Base-by-base conservation (phyloP, 1,140 invertebrate genomes). In the Episyrphus balteatus region DNA sequence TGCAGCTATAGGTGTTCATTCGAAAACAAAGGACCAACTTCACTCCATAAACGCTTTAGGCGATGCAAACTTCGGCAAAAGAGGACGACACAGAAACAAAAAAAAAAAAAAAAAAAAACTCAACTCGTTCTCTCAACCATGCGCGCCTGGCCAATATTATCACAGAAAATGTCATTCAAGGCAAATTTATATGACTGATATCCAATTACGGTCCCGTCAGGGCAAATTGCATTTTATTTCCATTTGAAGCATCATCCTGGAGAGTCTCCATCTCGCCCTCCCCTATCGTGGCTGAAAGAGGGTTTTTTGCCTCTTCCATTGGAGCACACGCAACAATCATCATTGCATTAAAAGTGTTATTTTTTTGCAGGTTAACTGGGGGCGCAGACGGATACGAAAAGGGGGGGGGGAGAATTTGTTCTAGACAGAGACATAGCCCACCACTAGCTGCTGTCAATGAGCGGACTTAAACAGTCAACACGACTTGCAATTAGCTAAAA, bases 181-280 rank as follows among this genome's bases (percentile, higher is more conserved):
- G 40, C 13, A 42, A 42, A 42, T 42, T 42, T 42, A 42, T 42
- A 21, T 42, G 40, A 42, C 40, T 42, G 40, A 42, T 42, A 42
- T 42, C 40, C 40, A 42, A 42, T 42, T 42, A 42, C 18, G 40
- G 3, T 13, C 40, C 40, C 40, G 40, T 42, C 40, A 42, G 40
- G 40, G 15, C 13, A 42, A 42, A 42, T 42, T 42, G 40, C 40
- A 42, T 42, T 42, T 42, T 42, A 42, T 42, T 42, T 42, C 18
- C 40, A 21, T 42, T 42, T 42, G 11, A 26, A 26, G 21, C 21
- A 26, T 26, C 21, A 26, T 26, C 21, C 21, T 26, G 21, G 40
- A 18, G 40, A n/a, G 13, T 14, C 36, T 17, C 13, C 36, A 14
- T n/a, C 36, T 26, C 21, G 21, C 21, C 21, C n/a, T n/a, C n/a